Conservation (phyloP, 2,888 invertebrate species). For the Aporophyla nigra region DNA sequence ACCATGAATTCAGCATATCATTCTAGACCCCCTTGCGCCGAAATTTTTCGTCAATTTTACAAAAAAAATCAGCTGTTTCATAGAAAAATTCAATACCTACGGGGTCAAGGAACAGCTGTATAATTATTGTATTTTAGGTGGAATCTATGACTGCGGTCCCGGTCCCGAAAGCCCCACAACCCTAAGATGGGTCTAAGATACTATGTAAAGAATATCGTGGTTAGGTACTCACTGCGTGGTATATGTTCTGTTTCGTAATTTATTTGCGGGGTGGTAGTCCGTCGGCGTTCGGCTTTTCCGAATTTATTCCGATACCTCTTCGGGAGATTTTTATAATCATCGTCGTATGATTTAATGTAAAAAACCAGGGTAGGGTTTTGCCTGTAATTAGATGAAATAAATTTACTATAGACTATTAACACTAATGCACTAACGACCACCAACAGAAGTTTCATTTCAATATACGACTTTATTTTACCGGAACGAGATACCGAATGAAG, state of each 20-base stretch:
- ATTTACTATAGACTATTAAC: background rate
- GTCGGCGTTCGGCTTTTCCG: no score
- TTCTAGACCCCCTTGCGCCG: no score
- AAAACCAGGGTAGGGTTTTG: background rate
- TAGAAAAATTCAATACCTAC: no score
- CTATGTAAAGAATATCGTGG: background rate
- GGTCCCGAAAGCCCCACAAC: no score
- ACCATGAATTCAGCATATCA: no score
- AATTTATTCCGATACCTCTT: background rate
- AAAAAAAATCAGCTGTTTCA: no score
- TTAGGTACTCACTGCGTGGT: slow-evolving; percentile 21
- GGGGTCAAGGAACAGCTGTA: no score
- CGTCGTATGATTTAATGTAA: background rate
- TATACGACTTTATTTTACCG: background rate
- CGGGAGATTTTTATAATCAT: background rate
- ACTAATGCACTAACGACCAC: background rate
- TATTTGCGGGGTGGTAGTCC: no score
- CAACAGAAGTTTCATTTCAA: slow-evolving; percentile 17
- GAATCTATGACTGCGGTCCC: no score
- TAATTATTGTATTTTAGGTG: no score
- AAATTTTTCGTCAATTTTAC: no score
- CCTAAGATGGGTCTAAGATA: background rate
- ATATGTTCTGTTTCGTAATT: background rate
- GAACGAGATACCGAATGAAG: slow-evolving; percentile 12
- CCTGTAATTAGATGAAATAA: background rate